Evolutionary conservation across 1,140 invertebrate species (phyloP).

Genomic region (Achatina immaculata): DNA sequence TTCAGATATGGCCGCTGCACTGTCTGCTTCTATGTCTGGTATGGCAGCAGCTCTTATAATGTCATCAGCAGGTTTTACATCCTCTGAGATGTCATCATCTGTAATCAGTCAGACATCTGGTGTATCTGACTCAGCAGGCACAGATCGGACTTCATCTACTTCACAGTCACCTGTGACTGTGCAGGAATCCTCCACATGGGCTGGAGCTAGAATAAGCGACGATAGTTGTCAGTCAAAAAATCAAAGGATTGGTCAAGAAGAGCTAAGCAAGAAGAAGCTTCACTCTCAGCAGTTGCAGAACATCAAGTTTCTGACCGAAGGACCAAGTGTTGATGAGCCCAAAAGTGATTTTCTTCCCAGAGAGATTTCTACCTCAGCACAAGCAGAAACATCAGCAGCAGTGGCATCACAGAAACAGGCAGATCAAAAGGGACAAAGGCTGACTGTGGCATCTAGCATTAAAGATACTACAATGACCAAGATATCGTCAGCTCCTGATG

Average conservation of each 20-base stretch:
- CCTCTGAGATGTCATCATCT: constrained; percentile 1
- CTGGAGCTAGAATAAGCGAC: not conserved
- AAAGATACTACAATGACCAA: not conserved
- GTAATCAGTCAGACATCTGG: constrained; percentile 3
- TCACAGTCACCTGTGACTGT: not conserved
- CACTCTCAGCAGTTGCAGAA: constrained; percentile 33
- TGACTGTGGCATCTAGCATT: not conserved
- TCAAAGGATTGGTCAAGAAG: not conserved
- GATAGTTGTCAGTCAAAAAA: not conserved
- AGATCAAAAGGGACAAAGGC: not conserved
- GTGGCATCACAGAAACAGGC: not conserved
- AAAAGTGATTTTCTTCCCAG: constrained; percentile 10
- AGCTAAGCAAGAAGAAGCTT: constrained; percentile 18
- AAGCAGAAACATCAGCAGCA: not conserved
- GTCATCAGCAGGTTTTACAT: constrained; percentile 12
- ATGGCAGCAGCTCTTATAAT: constrained; percentile 22
- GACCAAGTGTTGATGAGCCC: constrained; percentile 12
- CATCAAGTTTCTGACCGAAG: constrained; percentile 29
- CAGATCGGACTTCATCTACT: not conserved
- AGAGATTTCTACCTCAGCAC: not conserved
- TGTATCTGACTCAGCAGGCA: not conserved
- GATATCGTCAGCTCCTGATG: not conserved
- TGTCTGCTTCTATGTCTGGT: not conserved
- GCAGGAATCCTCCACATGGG: not conserved
- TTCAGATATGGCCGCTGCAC: constrained; percentile 23